Evolutionary conservation across 1,140 invertebrate species (phyloP).

Genomic region (Camponotus vicinus): DNA sequence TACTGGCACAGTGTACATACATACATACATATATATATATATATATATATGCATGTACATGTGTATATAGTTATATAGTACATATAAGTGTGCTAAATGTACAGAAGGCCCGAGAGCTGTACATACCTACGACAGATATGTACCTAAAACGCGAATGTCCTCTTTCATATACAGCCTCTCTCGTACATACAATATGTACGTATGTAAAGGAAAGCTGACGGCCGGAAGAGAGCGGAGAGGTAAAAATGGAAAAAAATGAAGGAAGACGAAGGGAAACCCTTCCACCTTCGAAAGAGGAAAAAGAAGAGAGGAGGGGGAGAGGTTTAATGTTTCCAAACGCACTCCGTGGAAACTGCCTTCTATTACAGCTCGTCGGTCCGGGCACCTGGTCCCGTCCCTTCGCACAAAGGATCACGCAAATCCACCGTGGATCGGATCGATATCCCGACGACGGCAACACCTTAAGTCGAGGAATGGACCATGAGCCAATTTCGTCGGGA

Average conservation of each 20-base stretch:
- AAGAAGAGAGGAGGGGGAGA: not conserved
- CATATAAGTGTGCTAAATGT: conserved; percentile 34
- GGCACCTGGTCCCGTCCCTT: conserved; percentile 69
- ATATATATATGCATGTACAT: too few relatives aligned
- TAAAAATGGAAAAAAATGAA: conserved; percentile 52
- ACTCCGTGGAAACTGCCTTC: conserved; percentile 70
- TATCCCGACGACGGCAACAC: conserved; percentile 47
- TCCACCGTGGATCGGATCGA: conserved; percentile 69
- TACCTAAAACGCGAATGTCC: conserved; percentile 38
- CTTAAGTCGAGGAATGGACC: conserved; percentile 60
- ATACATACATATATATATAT: not conserved
- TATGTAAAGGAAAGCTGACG: conserved; percentile 58
- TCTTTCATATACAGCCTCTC: conserved; percentile 18
- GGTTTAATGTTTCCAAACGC: conserved; percentile 68
- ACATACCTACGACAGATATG: conserved; percentile 41
- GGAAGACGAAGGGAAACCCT: conserved; percentile 39
- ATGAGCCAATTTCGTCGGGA: conserved; percentile 68
- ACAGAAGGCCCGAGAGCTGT: conserved; percentile 17
- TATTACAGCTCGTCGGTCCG: conserved; percentile 67
- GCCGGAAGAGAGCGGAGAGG: conserved; percentile 37
- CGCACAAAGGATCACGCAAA: conserved; percentile 65
- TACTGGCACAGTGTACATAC: not conserved
- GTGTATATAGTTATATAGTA: not conserved
- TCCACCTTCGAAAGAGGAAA: conserved; percentile 34
- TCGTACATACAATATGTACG: not conserved